Base-by-base conservation (phyloP, 2,113 vertebrate species). In the Spheniscus mendiculus region DNA sequence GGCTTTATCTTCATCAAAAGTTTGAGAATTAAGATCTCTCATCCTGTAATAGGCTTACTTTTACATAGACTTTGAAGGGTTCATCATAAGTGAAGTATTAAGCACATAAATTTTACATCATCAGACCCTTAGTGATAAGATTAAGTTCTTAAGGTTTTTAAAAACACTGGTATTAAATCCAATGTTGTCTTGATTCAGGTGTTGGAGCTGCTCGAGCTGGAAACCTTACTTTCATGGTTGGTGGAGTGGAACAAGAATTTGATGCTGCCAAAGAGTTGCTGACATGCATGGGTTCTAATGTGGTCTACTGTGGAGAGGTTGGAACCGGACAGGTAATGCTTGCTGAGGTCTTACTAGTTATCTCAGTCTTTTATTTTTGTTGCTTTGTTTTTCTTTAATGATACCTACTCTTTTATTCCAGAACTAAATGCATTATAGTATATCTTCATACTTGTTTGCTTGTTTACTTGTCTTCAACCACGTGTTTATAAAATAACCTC, bases 201-300 rank as follows among this genome's bases (percentile, higher is more conserved):
- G 99, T 99, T 91, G 99, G 99, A 95, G 99, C 99, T 69, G 99
- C 99, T 92, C 99, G 97, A 92, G 99, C 99, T 84, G 99, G 99
- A 92, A 99, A 99, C 96, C 99, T 99, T 94, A 99, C 99, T 8
- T 99, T 99, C 97, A 99, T 99, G 99, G 99, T 99, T 53, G 99
- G 99, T 94, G 99, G 99, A 97, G 98, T 98, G 8, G 99, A 99
- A 97, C 99, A 99, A 84, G 99, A 99, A 97, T 99, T 99, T 97
- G 98, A 99, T 91, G 99, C 99, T 93, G 99, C 99, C 94, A 98
- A 99, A 94, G 99, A 99, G 89, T 97, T 99, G 76, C 98, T 99
- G 83, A 99, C 97, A 65, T 99, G 99, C 96, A 99, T 99, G 99
- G 99, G 99, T 83, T 98, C 99, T 95, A 99, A 99, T 42, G 99